A percentile compares a stretch with the other conserved stretches of the same genome.
Conservation (phyloP, 2,113 vertebrate genomes). For the Urocynchramus pylzowi region DNA sequence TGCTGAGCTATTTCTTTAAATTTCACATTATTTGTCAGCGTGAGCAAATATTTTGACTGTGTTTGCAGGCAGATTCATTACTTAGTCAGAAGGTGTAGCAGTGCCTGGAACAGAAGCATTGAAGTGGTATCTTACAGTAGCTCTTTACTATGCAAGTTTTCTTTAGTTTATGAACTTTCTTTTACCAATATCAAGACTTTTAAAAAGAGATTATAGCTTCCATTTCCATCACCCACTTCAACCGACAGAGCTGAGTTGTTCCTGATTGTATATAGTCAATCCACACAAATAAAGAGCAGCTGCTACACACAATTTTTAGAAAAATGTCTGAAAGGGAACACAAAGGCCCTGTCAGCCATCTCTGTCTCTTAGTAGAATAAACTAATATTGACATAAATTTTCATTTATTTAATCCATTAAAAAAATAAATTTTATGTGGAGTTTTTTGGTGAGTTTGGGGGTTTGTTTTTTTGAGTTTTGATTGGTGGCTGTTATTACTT, state of each 20-base stretch:
- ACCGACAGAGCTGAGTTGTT: background rate
- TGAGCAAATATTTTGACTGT: background rate
- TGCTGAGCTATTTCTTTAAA: background rate
- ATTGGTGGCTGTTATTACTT: background rate
- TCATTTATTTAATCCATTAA: background rate
- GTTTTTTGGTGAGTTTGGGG: fast-evolving
- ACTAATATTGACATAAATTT: background rate
- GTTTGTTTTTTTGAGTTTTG: background rate
- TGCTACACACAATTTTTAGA: background rate
- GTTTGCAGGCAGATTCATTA: background rate
- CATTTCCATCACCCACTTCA: background rate
- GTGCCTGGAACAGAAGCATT: background rate
- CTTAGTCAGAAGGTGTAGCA: background rate
- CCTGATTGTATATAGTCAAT: background rate
- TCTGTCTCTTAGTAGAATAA: background rate
- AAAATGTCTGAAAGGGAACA: background rate
- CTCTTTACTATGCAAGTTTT: background rate
- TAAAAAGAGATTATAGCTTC: background rate
- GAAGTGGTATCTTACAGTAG: background rate
- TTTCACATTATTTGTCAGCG: background rate
- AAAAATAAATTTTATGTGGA: background rate
- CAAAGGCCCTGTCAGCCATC: background rate
- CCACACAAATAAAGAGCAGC: background rate
- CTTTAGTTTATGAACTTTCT: background rate
- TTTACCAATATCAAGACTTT: background rate